phyloP scores from a whole-genome alignment of 1,140 invertebrate genomes.

The Globodera rostochiensis region DNA sequence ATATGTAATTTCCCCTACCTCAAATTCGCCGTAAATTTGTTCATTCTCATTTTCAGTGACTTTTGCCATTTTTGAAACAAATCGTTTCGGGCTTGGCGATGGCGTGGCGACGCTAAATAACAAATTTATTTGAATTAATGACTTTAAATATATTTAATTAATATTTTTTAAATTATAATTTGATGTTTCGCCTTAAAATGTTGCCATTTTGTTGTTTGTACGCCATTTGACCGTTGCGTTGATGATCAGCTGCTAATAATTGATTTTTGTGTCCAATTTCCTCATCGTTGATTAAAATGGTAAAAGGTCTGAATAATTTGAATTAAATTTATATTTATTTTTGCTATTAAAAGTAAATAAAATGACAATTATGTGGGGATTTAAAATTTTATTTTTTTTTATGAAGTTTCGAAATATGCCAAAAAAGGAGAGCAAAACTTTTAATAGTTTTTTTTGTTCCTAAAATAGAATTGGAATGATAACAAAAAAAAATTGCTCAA shows the following conservation, averaged over 20 bases:
- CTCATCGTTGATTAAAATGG: conserved; percentile 4
- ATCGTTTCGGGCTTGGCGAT: conserved; percentile 26
- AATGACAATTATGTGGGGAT: too few relatives aligned
- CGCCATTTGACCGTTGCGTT: not conserved
- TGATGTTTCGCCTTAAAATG: not conserved
- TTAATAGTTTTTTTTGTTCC: too few relatives aligned
- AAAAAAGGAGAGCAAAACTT: too few relatives aligned
- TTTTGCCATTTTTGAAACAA: conserved; percentile 43
- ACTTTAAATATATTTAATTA: conserved; percentile 14
- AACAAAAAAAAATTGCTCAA: too few relatives aligned
- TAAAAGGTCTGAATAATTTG: conserved; percentile 2
- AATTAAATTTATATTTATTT: not conserved
- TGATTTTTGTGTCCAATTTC: conserved; percentile 4
- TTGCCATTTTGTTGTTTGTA: not conserved
- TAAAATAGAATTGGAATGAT: too few relatives aligned
- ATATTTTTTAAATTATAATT: conserved; percentile 12
- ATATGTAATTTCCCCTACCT: conserved; percentile 21
- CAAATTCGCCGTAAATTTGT: conserved; percentile 41
- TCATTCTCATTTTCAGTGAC: conserved; percentile 48
- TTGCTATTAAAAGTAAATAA: not conserved
- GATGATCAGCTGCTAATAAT: not conserved
- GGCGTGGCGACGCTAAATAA: conserved; percentile 10
- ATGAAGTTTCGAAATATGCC: not conserved
- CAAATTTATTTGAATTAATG: conserved; percentile 4
- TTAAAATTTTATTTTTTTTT: not conserved